Evolutionary conservation across 2,113 vertebrate species (phyloP).

Genomic region (Zapornia atra): DNA sequence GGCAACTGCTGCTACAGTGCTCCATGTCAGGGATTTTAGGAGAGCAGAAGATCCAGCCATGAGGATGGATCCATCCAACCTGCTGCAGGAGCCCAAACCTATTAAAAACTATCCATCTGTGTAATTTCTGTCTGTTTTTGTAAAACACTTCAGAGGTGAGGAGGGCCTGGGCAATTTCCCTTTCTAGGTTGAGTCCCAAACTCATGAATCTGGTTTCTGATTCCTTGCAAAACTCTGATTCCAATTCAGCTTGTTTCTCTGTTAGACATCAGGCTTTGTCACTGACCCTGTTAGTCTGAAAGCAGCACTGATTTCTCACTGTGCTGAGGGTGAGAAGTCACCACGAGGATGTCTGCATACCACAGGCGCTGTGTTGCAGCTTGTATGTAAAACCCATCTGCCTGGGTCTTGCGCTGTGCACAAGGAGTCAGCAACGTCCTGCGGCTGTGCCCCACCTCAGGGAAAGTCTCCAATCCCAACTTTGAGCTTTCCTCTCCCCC

Average conservation of each 20-base stretch:
- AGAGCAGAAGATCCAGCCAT: neutral
- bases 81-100: neutral
- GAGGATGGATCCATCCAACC: neutral
- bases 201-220: neutral
- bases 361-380: fast-evolving
- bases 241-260: neutral
- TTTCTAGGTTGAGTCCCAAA: neutral
- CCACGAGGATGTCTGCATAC: neutral
- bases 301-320: neutral
- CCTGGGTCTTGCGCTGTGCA: neutral
- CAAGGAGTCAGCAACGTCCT: neutral
- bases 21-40: fast-evolving
- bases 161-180: neutral
- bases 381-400: neutral
- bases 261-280: neutral
- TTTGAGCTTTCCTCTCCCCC: neutral
- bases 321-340: neutral
- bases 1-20: fast-evolving
- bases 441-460: neutral
- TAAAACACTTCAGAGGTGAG: neutral
- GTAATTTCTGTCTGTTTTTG: neutral
- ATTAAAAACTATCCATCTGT: neutral
- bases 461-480: neutral
- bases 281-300: neutral
- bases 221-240: neutral